These are phyloP conservation scores for Megaceryle torquata DNA, from an alignment of 2,113 vertebrate species.

Conservation along the genomic window DNA sequence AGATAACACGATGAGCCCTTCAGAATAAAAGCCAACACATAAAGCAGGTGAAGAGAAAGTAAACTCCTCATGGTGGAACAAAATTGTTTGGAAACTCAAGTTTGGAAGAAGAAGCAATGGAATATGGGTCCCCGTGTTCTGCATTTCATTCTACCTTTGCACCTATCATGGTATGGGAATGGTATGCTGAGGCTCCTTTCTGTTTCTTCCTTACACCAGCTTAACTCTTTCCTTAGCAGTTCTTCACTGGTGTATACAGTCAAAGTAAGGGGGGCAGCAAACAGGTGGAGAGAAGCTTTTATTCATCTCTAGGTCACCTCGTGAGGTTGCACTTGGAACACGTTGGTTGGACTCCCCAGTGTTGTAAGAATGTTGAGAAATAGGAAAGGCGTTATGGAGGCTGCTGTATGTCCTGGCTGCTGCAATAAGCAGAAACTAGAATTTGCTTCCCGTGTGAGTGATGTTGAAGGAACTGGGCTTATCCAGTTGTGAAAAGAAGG, in stretches of 20 bases:
- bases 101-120: background rate
- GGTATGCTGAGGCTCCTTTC: background rate
- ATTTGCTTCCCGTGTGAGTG: accelerated
- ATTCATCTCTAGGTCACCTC: accelerated
- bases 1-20: background rate
- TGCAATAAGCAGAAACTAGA: background rate
- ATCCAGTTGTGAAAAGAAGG: background rate
- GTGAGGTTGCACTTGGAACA: background rate
- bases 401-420: too few relatives aligned
- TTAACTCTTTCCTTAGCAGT: background rate
- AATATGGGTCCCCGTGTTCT: background rate
- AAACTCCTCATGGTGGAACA: background rate
- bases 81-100: background rate
- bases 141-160: background rate
- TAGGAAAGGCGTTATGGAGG: background rate
- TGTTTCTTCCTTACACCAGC: background rate
- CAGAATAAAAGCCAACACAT: background rate
- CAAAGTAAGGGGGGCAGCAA: background rate
- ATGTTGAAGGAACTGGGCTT: background rate
- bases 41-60: background rate
- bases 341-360: background rate
- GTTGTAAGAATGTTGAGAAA: background rate
- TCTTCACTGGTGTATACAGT: background rate
- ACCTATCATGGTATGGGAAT: background rate
- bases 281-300: background rate